Evolutionary conservation across 2,888 invertebrate species (phyloP), one percentile per base, ranked within the genome.

Genomic region (Cantharis rufa): DNA sequence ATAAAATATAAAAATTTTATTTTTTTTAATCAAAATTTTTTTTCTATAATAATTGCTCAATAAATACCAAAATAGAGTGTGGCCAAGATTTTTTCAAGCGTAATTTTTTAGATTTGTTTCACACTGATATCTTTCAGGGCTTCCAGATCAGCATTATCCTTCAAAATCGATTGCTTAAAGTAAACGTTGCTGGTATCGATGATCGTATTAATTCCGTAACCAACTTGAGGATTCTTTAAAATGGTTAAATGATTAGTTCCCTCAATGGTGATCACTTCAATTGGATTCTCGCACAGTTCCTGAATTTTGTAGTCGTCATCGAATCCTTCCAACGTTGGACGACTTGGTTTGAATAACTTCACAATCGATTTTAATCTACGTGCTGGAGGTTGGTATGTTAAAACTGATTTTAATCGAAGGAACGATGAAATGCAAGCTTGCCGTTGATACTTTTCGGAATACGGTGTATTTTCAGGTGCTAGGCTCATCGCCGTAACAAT

Each of bases 231-330:
- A 82, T 92, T 93, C 13, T 94, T 92, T 81, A 95, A 84, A 82
- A 95, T 93, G 62, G 92, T 91, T 0, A 91, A 86, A 83, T 95
- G 95, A 84, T 93, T 93, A 2, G n/a, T 48, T 10, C 95, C 95
- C 83, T 94, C 93, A n/a, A 94, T 88, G 69, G 90, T 90, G 82
- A 92, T 90, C 0, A 94, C 88, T 0, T 90, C 89, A 0, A 94
- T 90, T 2, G 89, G 89, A 0, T 89, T 89, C 24, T 90, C 90
- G 0, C 92, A 92, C 21, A 90, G 85, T 85, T 90, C 90, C 0
- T 91, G 90, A 0, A 95, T 86, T 15, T 92, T 92, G 82, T 94
- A 94, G 84, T 93, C 93, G 27, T 92, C 91, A 70, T 91, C 91
- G 2, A 91, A 85, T 0, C 89, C 88, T 11, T 90, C 85, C n/a